Evolutionary conservation across 2,888 invertebrate species (phyloP).

Genomic region (Hirtodrosophila cameraria): DNA sequence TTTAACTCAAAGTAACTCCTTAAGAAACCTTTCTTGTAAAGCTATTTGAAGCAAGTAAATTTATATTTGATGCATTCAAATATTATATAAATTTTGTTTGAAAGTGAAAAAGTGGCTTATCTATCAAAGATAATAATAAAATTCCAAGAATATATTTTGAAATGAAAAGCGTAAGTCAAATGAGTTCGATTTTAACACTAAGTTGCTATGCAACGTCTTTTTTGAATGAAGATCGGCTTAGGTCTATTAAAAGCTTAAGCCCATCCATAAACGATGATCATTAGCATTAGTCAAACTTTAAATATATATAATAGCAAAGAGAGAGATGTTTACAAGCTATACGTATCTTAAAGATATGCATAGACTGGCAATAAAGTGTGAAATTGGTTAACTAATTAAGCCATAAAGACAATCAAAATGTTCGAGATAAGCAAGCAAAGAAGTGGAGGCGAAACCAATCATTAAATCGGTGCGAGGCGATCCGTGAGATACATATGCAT

Average conservation of each 20-base stretch:
- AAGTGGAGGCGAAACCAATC: background rate
- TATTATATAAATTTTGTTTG: too few relatives aligned
- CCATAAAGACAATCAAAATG: conserved; percentile 35
- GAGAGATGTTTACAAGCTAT: conserved; percentile 11
- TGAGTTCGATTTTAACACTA: conserved; percentile 6
- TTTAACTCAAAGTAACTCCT: too few relatives aligned
- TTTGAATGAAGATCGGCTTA: conserved; percentile 4
- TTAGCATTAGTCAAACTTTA: conserved; percentile 13
- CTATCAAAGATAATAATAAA: too few relatives aligned
- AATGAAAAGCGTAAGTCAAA: conserved; percentile 2
- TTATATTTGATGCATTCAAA: too few relatives aligned
- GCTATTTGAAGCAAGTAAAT: too few relatives aligned
- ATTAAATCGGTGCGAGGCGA: conserved; percentile 6
- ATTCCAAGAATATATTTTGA: too few relatives aligned
- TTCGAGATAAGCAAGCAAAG: conserved; percentile 15
- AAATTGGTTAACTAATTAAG: conserved; percentile 58
- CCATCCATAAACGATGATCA: conserved; percentile 26
- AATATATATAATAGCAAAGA: background rate
- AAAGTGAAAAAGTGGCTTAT: too few relatives aligned
- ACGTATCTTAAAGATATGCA: conserved; percentile 38
- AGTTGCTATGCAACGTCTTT: background rate
- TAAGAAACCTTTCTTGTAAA: too few relatives aligned
- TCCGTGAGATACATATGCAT: conserved; percentile 19
- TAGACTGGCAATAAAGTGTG: conserved; percentile 37
- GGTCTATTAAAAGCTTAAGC: conserved; percentile 41